Conservation (phyloP, 2,113 vertebrate genomes). For the Marmota flaviventris region DNA sequence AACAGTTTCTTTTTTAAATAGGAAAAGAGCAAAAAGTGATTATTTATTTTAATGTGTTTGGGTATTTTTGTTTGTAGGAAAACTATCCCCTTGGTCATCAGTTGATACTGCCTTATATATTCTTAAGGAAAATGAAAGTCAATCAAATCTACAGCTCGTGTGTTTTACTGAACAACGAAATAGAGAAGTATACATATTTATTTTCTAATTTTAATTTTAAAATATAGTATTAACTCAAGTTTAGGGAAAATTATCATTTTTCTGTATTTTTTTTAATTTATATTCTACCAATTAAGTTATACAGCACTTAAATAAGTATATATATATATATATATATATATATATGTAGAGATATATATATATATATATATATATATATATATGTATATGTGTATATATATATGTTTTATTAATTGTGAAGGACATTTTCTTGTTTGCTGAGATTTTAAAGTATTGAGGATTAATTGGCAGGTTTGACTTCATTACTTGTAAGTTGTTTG, state of each 20-base stretch:
- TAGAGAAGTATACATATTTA: constrained; percentile 89
- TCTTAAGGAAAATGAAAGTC: constrained; percentile 89
- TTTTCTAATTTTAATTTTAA: constrained; percentile 55
- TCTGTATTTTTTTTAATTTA: constrained; percentile 22
- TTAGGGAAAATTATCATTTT: constrained; percentile 39
- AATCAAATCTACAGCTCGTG: constrained; percentile 90
- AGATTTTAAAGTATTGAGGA: constrained; percentile 1
- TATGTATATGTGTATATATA: not conserved
- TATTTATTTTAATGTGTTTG: constrained; percentile 14
- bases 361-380: not conserved
- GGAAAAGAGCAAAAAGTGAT: constrained; percentile 30
- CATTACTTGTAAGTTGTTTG: not conserved
- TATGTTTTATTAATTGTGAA: constrained; percentile 43
- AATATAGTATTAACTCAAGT: constrained; percentile 18
- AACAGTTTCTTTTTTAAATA: constrained; percentile 33
- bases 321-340: not conserved
- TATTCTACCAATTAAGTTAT: not conserved
- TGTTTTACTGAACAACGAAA: constrained; percentile 93
- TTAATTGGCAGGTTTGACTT: not conserved
- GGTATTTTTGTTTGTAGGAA: constrained; percentile 85
- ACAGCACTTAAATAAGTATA: not conserved
- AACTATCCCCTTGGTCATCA: constrained; percentile 90
- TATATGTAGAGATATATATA: too few species aligned
- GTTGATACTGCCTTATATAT: constrained; percentile 94
- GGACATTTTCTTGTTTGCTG: not conserved